Evolutionary conservation across 2,888 invertebrate genomes (phyloP), one percentile per base, ranked within the genome.

Genomic region (Platycheirus rosarum): DNA sequence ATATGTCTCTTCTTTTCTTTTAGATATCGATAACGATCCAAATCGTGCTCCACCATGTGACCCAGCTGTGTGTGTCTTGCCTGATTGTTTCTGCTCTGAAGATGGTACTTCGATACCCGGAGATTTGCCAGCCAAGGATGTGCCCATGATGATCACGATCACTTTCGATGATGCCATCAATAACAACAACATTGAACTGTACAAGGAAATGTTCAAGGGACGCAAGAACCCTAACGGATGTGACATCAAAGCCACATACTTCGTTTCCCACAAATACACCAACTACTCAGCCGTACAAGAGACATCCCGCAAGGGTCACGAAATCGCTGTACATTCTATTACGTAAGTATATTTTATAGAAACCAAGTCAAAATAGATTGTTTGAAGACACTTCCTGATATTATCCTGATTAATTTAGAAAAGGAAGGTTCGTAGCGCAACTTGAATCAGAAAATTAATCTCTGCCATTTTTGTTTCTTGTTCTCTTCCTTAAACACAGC

Each of bases 111-210:
- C 93, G 46, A 95, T 97, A 86, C 97, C 97, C 82, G 96, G 96
- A 11, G 96, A 97, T 88, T 91, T 97, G 55, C 96, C 96, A 11
- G 90, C 94, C 82, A 95, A 94, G 91, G 96, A 97, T 87, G 96
- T 97, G 0, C 97, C 97, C 4, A 97, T 97, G 92, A 97, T 97
- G 97, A 95, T 97, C 88, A 97, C 96, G 73, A 95, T 97, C 88
- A 97, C 97, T 60, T 97, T 97, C 89, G 97, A 97, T 88, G 97
- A 97, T 88, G 97, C 97, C 88, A 96, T 97, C 91, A 97, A 97
- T 91, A 97, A 97, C 91, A 97, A 97, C 91, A 97, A 97, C 91
- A 97, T 97, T 89, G 97, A 96, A 87, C 91, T 97, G 60, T 97
- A 97, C 93, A 96, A 96, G 90, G 97, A 97, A 88, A 97, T 97